Evolutionary conservation across 2,888 invertebrate genomes (phyloP).

Genomic region (Caenorhabditis auriculariae): DNA sequence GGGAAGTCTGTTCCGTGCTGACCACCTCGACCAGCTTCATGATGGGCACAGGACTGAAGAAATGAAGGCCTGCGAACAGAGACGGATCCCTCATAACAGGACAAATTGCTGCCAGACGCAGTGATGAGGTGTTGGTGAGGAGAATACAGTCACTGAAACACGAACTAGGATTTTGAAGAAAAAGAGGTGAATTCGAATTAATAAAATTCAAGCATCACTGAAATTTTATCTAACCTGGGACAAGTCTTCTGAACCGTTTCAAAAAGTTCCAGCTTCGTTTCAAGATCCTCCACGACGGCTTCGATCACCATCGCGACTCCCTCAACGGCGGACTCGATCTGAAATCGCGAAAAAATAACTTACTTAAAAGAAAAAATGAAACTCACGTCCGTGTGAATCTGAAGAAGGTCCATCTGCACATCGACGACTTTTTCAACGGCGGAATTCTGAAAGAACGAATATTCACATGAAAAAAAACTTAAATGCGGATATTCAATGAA

Average conservation of each 20-base stretch:
- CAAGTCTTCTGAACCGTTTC: slow-evolving; percentile 73
- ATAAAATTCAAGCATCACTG: too few relatives aligned
- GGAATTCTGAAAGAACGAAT: too few relatives aligned
- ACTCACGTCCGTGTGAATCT: slow-evolving; percentile 38
- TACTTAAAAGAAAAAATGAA: background rate
- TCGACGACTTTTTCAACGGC: too few relatives aligned
- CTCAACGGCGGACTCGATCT: slow-evolving; percentile 68
- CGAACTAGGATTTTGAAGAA: too few relatives aligned
- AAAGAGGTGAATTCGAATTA: too few relatives aligned
- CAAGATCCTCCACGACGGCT: slow-evolving; percentile 82
- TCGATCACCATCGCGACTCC: slow-evolving; percentile 79
- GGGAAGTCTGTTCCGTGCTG: slow-evolving; percentile 76
- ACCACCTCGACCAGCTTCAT: slow-evolving; percentile 86
- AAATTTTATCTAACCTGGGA: slow-evolving; percentile 64
- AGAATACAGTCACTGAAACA: slow-evolving; percentile 77
- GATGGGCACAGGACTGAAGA: slow-evolving; percentile 87
- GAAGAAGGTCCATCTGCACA: slow-evolving; percentile 14
- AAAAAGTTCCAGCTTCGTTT: slow-evolving; percentile 77
- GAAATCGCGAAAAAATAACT: slow-evolving; percentile 48
- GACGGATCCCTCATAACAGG: slow-evolving; percentile 64
- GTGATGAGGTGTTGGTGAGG: slow-evolving; percentile 85
- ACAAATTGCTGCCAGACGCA: slow-evolving; percentile 78
- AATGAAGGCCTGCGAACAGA: slow-evolving; percentile 82
- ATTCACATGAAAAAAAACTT: too few relatives aligned
- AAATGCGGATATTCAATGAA: too few relatives aligned